Evolutionary conservation across 2,797 vertebrate species (phyloP), one percentile per base, ranked within the genome.

Genomic region (Salarias fasciatus): DNA sequence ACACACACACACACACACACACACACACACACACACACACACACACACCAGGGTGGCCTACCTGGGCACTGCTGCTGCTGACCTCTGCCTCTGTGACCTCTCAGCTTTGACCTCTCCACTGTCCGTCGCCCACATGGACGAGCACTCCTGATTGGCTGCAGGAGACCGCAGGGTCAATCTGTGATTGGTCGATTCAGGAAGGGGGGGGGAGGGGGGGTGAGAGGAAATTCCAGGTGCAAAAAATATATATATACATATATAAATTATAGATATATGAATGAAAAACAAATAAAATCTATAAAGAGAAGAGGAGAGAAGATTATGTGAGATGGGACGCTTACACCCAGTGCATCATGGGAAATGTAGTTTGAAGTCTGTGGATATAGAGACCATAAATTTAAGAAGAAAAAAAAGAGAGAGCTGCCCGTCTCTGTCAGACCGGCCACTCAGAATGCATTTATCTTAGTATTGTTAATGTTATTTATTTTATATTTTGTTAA

Each of bases 401-500:
- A 61, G 47, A 56, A 13, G 52, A n/a, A 45, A 24, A 44, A 43
- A 52, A 51, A n/a, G 63, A 56, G 62, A 77, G 64, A 71, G 45
- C 61, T 43, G 66, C 46, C 42, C 50, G 56, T 87, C 83, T 75
- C 73, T 48, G 78, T 70, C 79, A 63, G 87, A 89, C 79, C 64
- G 69, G 72, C 86, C 81, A 72, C 75, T 86, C 77, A 70, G 69
- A 88, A 86, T 79, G 79, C 82, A 80, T 90, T 88, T 87, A 88
- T 87, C 80, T 85, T 79, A 84, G 79, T 90, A 87, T 88, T 92
- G 82, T 89, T 85, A 35, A 89, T 92, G 88, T 93, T 93, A 94
- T 93, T 93, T 94, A 93, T 93, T 93, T 93, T 83, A 69, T 83
- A 86, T 90, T 91, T 92, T 90, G 84, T 91, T 91, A 78, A 88